Base-by-base conservation (phyloP, 2,888 invertebrate species). In the Orchestes rusci region DNA sequence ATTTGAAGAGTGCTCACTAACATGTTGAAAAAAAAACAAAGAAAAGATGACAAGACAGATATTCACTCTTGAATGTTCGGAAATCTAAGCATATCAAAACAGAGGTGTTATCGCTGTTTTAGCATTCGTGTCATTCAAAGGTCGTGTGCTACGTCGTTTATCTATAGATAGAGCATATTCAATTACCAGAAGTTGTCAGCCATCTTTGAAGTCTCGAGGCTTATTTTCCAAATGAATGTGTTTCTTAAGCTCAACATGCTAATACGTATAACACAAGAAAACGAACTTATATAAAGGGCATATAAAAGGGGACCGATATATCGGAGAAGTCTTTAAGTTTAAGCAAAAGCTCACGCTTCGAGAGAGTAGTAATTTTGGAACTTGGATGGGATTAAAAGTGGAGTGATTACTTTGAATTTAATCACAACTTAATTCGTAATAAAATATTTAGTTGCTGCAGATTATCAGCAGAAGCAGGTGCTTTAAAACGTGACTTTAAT, bases 201-300 rank as follows among this genome's bases (percentile, higher is more conserved):
- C 51, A 51, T 51, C 51, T 51, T 51, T 51, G 51, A 51, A 45
- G 42, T 45, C 39, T 32, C 43, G 27, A 30, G 31, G 51, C 51
- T 51, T 48, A 51, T 51, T 51, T 51, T 51, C 48, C 48, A 42
- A 48, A 51, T 48, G 51, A 51, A 51, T 48, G 51, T 48, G 42
- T 44, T 45, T 41, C 48, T 48, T 42, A 48, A 51, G 45, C 45
- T 28, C 31, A 39, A 38, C 41, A 48, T 44, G 39, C 23, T 32
- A 48, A 23, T 39, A 43, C 12, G 37, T 43, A 48, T 36, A 44
- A n/a, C 40, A 39, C 18, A 45, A 38, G 41, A 44, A 48, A 48
- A 43, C 29, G 30, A 48, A 39, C 19, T 42, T 38, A 40, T 38
- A 38, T 41, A 48, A 44, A 44, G 44, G 44, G 27, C 20, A 41